Conservation (phyloP, 2,888 invertebrate species). For the Trichogramma evanescens region DNA sequence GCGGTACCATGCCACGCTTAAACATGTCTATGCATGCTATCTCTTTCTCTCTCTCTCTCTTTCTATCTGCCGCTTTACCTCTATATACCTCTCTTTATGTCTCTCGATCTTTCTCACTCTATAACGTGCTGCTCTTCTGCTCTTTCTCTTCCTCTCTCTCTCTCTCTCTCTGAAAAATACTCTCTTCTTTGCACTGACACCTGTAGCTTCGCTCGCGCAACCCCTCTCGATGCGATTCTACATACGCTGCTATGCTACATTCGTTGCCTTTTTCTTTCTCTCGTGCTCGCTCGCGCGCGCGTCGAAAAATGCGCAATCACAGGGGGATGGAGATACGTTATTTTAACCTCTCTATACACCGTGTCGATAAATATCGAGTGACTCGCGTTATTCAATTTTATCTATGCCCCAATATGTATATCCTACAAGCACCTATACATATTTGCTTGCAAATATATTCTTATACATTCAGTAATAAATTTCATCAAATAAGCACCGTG, state of each 20-base stretch:
- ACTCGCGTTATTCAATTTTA: too few relatives aligned
- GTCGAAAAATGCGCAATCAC: not conserved
- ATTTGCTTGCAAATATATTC: too few relatives aligned
- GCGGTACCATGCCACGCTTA: constrained; percentile 36
- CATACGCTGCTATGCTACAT: constrained; percentile 35
- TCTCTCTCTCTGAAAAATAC: constrained; percentile 45
- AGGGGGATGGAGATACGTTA: not conserved
- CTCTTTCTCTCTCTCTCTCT: constrained; percentile 24
- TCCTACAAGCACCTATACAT: too few relatives aligned
- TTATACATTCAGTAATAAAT: too few relatives aligned
- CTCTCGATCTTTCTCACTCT: constrained; percentile 31
- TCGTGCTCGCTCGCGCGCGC: constrained; percentile 9
- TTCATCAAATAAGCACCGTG: too few relatives aligned
- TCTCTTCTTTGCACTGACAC: constrained; percentile 43
- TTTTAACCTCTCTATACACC: not conserved
- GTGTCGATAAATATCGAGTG: constrained; percentile 18
- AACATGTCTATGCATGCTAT: constrained; percentile 26
- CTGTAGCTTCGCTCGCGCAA: constrained; percentile 42
- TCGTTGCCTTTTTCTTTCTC: not conserved
- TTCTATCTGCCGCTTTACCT: constrained; percentile 28
- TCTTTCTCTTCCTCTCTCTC: constrained; percentile 30
- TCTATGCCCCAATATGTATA: too few relatives aligned
- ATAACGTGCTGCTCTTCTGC: constrained; percentile 25
- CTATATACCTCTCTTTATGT: constrained; percentile 24
- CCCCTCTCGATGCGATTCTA: constrained; percentile 30